phyloP scores from a whole-genome alignment of 2,113 vertebrate genomes.

The Thinocorus orbignyianus region DNA sequence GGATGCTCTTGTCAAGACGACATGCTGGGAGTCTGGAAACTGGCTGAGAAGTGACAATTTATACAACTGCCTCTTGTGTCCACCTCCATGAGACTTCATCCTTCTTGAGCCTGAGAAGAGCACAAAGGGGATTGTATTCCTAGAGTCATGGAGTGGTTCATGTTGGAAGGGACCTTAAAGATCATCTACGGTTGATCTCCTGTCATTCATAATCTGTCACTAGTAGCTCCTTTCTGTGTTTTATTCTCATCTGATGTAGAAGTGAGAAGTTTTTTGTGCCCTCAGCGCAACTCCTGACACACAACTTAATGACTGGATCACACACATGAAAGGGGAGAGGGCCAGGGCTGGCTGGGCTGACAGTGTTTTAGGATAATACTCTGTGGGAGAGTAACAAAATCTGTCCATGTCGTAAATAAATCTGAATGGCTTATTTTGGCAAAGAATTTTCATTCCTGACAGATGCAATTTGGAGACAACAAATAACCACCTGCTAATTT shows the following conservation, averaged over 20 bases:
- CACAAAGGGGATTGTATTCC: neutral
- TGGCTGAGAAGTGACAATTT: neutral
- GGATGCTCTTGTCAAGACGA: neutral
- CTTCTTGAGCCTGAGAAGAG: neutral
- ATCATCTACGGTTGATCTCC: no score
- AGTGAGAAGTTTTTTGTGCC: neutral
- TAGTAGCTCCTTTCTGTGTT: neutral
- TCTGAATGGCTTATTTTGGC: conserved; percentile 23
- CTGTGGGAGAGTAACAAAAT: neutral
- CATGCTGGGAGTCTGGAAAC: neutral
- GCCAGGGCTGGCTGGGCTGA: neutral
- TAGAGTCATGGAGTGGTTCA: no score
- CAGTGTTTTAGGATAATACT: neutral
- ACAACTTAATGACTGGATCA: neutral
- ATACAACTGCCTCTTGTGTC: neutral
- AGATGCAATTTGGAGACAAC: neutral
- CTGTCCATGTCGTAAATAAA: neutral
- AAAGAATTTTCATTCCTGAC: conserved; percentile 36
- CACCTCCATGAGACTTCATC: neutral
- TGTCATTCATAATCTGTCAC: no score
- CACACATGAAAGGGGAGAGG: neutral
- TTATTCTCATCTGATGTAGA: neutral
- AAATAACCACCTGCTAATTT: conserved; percentile 13
- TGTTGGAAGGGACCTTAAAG: no score
- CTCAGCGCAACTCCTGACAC: neutral